A percentile compares a stretch with the other conserved stretches of the same genome.
Conservation (phyloP, 2,888 invertebrate genomes). For the Aphodius sticticus region DNA sequence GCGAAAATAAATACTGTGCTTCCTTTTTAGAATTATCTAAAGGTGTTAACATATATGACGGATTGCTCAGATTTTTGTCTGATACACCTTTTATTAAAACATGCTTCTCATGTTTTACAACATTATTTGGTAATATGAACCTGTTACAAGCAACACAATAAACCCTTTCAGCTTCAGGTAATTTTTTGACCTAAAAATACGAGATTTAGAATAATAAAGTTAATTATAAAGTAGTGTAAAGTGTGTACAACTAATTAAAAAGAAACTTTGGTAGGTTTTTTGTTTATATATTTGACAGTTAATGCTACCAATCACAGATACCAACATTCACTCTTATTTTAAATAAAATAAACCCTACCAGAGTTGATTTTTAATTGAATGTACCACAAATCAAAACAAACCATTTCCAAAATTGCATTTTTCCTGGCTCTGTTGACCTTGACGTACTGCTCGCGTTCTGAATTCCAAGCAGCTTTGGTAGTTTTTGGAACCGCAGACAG, state of each 20-base stretch:
- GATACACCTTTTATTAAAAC: conserved; percentile 63
- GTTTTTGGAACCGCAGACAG: conserved; percentile 57
- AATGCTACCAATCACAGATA: conserved; percentile 51
- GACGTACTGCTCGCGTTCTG: conserved; percentile 31
- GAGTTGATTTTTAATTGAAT: too few species aligned
- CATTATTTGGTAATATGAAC: conserved; percentile 59
- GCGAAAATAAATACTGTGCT: conserved; percentile 88
- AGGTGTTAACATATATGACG: conserved; percentile 74
- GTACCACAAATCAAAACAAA: neutral
- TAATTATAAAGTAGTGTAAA: neutral
- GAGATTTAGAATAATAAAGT: neutral
- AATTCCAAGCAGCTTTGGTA: conserved; percentile 60
- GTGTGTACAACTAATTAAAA: too few species aligned
- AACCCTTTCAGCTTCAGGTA: conserved; percentile 61
- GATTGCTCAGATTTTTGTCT: conserved; percentile 67
- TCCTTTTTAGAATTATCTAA: conserved; percentile 79
- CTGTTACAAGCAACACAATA: conserved; percentile 73
- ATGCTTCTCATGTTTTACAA: conserved; percentile 65
- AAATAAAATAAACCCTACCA: too few species aligned
- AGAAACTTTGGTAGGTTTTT: too few species aligned
- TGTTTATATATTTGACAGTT: too few species aligned
- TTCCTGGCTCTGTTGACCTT: conserved; percentile 22
- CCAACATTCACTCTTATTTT: too few species aligned
- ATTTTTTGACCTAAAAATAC: conserved; percentile 59
- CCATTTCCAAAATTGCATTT: neutral